Base-by-base conservation (phyloP, 2,888 invertebrate species). In the Papilio demoleus region DNA sequence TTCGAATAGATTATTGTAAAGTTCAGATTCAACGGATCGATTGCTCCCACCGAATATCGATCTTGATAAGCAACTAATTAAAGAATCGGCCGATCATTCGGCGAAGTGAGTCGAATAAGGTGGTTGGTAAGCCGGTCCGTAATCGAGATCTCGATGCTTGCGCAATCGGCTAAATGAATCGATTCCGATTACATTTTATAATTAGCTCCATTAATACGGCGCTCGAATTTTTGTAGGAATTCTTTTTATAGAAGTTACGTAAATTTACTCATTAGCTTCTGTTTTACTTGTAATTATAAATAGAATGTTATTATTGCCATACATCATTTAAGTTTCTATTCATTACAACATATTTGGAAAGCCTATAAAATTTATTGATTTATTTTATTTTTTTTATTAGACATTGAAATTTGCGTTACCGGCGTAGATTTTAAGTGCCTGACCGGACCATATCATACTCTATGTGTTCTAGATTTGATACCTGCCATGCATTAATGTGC, bases 91-190 rank as follows among this genome's bases (percentile, higher is more conserved):
- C 69, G 75, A 76, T 76, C 76, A 73, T 73, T 77, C 73, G 68
- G 64, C 71, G 71, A 71, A 67, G 73, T 71, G 73, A 71, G 67
- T 68, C 62, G 71, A 72, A 80, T 79, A 83, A 45, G 81, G 84
- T 81, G 84, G 87, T 85, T 84, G 84, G 87, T 85, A 84, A 84
- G 80, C 79, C 76, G 79, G 81, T 80, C 84, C 81, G 85, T 85
- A 88, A 88, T 88, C 84, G 86, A 88, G 83, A 85, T 81, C 77
- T 78, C 80, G 81, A 81, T 80, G 82, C 82, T 90, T 88, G 84
- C 83, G 84, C 85, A 88, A 87, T 88, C 80, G 82, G 82, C 80
- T 83, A 88, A 88, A 87, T 85, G 84, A 87, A 88, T 88, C 85
- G 85, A 86, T 86, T 87, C 80, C 79, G 82, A 86, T 88, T 86